Evolutionary conservation across 1,140 invertebrate species (phyloP).

Genomic region (Stratiolaelaps scimitus): DNA sequence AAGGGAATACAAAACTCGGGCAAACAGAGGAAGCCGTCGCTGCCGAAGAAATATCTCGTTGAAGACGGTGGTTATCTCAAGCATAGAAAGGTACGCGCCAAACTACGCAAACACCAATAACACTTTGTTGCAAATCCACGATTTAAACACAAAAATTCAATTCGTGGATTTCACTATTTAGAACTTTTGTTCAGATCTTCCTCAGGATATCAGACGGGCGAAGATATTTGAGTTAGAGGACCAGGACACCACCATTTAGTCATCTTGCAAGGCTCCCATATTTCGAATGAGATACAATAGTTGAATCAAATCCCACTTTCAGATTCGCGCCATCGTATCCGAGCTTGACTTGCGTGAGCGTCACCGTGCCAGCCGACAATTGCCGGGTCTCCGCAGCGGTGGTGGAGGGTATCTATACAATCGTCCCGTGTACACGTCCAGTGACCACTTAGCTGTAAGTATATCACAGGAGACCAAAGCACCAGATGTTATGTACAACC

Average conservation of each 20-base stretch:
- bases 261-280: no score
- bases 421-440: constrained; percentile 4
- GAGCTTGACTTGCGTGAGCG: background rate
- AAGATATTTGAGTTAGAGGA: no score
- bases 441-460: constrained; percentile 1
- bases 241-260: no score
- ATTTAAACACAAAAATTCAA: no score
- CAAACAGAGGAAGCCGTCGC: background rate
- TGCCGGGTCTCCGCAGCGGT: background rate
- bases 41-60: background rate
- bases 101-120: background rate
- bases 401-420: constrained; percentile 19
- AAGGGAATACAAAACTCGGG: background rate
- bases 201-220: no score
- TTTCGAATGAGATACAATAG: no score
- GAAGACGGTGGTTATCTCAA: constrained; percentile 8
- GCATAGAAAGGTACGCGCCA: constrained; percentile 5
- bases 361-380: background rate
- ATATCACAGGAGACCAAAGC: no score
- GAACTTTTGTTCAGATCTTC: background rate
- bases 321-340: background rate
- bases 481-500: no score
- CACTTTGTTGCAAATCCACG: background rate
- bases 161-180: background rate
- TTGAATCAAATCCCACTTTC: no score